These are phyloP conservation scores for Candoia aspera DNA, from an alignment of 2,113 vertebrate species.

Conservation along the genomic window DNA sequence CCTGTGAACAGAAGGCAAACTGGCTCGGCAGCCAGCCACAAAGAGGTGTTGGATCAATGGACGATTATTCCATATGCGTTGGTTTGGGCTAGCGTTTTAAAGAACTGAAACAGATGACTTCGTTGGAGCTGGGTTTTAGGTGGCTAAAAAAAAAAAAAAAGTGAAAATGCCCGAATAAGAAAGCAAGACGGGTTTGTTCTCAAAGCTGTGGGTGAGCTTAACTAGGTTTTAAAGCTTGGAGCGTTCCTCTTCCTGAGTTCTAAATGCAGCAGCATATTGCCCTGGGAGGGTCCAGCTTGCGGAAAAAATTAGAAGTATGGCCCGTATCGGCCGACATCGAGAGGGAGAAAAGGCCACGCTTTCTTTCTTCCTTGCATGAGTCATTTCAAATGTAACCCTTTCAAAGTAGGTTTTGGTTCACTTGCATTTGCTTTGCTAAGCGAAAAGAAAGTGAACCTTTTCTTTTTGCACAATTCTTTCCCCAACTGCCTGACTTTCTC, in stretches of 20 bases:
- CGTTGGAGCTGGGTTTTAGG: not conserved
- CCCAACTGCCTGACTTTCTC: not conserved
- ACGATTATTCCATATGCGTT: not conserved
- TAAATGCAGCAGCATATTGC: slow-evolving; percentile 10
- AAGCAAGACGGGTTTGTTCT: not conserved
- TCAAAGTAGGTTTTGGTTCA: slow-evolving; percentile 35
- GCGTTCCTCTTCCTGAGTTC: not conserved
- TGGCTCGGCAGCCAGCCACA: not conserved
- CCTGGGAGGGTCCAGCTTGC: slow-evolving; percentile 39
- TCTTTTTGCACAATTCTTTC: not conserved
- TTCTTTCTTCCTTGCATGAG: slow-evolving; percentile 35
- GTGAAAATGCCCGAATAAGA: not conserved
- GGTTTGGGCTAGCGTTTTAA: not conserved
- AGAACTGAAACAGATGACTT: not conserved
- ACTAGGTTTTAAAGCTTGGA: slow-evolving; percentile 33
- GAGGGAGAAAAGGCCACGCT: not conserved
- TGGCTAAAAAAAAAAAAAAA: not conserved
- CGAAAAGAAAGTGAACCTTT: not conserved
- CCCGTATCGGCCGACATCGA: not conserved
- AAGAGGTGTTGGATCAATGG: not conserved
- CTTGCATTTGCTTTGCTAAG: slow-evolving; percentile 36
- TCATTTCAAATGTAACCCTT: slow-evolving; percentile 36
- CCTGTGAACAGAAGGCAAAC: not conserved
- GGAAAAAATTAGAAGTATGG: not conserved
- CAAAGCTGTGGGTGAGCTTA: accelerated